Conservation (phyloP, 1,140 invertebrate species). For the Notospermus geniculatus region DNA sequence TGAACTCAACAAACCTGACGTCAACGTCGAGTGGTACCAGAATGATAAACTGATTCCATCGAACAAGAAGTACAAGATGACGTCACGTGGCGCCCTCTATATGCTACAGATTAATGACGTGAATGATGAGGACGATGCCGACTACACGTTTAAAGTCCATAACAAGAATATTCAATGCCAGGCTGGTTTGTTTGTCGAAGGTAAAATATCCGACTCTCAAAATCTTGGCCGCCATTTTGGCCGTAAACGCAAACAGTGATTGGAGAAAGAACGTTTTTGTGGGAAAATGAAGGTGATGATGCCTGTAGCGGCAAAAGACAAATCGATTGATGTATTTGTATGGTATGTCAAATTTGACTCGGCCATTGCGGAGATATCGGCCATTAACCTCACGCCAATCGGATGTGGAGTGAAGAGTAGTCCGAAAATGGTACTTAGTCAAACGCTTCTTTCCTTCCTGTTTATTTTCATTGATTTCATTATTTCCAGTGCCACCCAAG, state of each 20-base stretch:
- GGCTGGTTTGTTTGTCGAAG: neutral
- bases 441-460: neutral
- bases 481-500: constrained; percentile 45
- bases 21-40: constrained; percentile 78
- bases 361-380: too few species aligned
- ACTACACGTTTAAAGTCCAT: neutral
- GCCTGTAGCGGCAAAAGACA: too few species aligned
- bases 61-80: constrained; percentile 47
- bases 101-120: neutral
- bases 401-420: too few species aligned
- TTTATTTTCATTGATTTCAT: too few species aligned
- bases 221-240: too few species aligned
- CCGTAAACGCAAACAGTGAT: too few species aligned
- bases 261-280: too few species aligned
- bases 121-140: neutral
- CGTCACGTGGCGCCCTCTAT: constrained; percentile 4
- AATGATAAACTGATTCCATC: constrained; percentile 62
- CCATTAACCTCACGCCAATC: too few species aligned
- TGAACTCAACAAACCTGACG: constrained; percentile 71
- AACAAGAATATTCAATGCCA: constrained; percentile 2
- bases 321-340: too few species aligned
- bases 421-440: neutral
- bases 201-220: too few species aligned
- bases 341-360: too few species aligned
- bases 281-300: too few species aligned